phyloP scores from a whole-genome alignment of 2,888 invertebrate genomes.

The Yponomeuta sedellus region DNA sequence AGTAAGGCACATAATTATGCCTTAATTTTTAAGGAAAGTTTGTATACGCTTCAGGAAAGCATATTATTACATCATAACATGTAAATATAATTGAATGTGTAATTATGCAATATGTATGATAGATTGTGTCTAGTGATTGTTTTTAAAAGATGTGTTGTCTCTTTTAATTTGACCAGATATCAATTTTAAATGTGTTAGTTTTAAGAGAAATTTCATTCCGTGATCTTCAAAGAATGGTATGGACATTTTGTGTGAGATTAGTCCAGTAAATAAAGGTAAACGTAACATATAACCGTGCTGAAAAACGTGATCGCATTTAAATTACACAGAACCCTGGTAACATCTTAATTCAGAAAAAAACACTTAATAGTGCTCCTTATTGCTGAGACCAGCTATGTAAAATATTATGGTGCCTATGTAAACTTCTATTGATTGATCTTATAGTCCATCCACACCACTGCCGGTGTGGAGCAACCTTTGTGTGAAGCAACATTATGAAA shows the following conservation, averaged over 20 bases:
- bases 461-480: too few relatives aligned
- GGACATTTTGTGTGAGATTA: not conserved
- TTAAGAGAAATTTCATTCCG: conserved; percentile 3
- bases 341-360: not conserved
- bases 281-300: too few relatives aligned
- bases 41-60: conserved; percentile 55
- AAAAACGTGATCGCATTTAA: not conserved
- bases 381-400: too few relatives aligned
- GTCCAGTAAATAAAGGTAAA: too few relatives aligned
- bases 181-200: conserved; percentile 5
- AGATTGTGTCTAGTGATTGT: not conserved
- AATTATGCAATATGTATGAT: conserved; percentile 16
- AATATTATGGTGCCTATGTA: too few relatives aligned
- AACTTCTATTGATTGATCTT: too few relatives aligned
- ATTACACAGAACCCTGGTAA: not conserved
- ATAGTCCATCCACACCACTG: too few relatives aligned
- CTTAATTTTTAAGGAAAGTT: conserved; percentile 20
- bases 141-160: not conserved
- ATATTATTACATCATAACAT: conserved; percentile 30
- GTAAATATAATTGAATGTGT: conserved; percentile 30
- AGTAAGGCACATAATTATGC: conserved; percentile 2
- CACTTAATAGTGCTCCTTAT: too few relatives aligned
- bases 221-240: conserved; percentile 2
- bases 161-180: conserved; percentile 24
- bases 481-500: too few relatives aligned